Conservation (phyloP, 2,113 vertebrate species). For the Elanoides forficatus region DNA sequence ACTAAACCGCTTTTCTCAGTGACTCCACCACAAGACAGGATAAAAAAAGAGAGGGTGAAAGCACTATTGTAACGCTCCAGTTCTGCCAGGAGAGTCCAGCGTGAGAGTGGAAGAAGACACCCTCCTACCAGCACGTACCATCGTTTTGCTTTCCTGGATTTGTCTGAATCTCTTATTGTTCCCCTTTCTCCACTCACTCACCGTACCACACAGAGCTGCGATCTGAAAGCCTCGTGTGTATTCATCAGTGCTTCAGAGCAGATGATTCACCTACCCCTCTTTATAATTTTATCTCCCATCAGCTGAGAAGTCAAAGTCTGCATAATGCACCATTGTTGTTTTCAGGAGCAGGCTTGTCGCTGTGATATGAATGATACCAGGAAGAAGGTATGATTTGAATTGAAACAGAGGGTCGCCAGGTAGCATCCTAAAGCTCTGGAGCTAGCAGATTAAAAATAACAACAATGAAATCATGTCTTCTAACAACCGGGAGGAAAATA, state of each 20-base stretch:
- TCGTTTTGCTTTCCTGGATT: not conserved
- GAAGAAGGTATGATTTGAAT: not conserved
- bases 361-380: not conserved
- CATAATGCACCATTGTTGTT: constrained; percentile 33
- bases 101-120: not conserved
- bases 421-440: not conserved
- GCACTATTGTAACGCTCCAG: not conserved
- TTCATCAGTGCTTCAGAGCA: constrained; percentile 4
- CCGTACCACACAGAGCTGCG: not conserved
- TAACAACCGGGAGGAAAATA: not conserved
- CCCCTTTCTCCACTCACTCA: not conserved
- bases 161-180: not conserved
- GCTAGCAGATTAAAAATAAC: not conserved
- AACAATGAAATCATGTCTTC: not conserved
- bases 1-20: not conserved
- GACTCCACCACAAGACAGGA: not conserved
- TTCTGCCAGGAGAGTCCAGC: not conserved
- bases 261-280: constrained; percentile 49
- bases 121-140: not conserved
- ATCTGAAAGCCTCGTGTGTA: not conserved
- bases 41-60: not conserved
- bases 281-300: constrained; percentile 47
- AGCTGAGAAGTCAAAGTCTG: constrained; percentile 26
- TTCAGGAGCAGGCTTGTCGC: not conserved
- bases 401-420: not conserved